phyloP scores from a whole-genome alignment of 1,140 invertebrate species.

The Panagrolaimus sp. region DNA sequence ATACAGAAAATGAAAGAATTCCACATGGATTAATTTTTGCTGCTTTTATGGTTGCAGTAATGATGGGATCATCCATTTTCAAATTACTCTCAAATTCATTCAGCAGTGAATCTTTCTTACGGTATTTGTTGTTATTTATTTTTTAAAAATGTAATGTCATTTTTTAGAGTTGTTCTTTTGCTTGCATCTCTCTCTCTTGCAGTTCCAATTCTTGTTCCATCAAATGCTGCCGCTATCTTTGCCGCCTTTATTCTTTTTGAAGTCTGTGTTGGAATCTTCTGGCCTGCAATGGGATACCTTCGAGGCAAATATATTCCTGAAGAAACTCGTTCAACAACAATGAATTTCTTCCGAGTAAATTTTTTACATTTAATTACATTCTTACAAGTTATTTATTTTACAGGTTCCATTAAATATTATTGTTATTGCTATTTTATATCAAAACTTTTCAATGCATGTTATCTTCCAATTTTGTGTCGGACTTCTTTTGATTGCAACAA shows the following conservation, averaged over 20 bases:
- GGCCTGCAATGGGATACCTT: slow-evolving; percentile 67
- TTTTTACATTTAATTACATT: background rate
- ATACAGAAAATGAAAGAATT: slow-evolving; percentile 47
- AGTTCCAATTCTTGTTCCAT: slow-evolving; percentile 59
- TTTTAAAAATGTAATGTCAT: background rate
- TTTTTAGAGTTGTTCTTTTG: slow-evolving; percentile 59
- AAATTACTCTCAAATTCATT: slow-evolving; percentile 62
- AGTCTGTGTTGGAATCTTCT: slow-evolving; percentile 66
- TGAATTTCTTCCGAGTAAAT: slow-evolving; percentile 65
- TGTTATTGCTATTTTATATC: slow-evolving; percentile 64
- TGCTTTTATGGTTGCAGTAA: slow-evolving; percentile 69
- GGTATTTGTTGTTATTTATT: slow-evolving; percentile 51
- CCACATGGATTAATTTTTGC: slow-evolving; percentile 63
- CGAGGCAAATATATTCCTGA: slow-evolving; percentile 69
- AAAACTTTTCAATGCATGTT: slow-evolving; percentile 42
- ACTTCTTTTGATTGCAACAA: slow-evolving; percentile 1
- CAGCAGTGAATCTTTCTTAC: slow-evolving; percentile 62
- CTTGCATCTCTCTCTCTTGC: slow-evolving; percentile 56
- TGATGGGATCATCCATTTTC: slow-evolving; percentile 69
- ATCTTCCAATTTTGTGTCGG: slow-evolving; percentile 27
- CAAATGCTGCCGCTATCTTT: slow-evolving; percentile 63
- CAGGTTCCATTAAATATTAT: slow-evolving; percentile 65
- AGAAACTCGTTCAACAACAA: slow-evolving; percentile 65
- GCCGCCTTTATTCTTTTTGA: slow-evolving; percentile 68
- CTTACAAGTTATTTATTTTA: background rate